These are phyloP conservation scores for Agapornis canus DNA, from an alignment of 2,797 vertebrate species.

Conservation along the genomic window DNA sequence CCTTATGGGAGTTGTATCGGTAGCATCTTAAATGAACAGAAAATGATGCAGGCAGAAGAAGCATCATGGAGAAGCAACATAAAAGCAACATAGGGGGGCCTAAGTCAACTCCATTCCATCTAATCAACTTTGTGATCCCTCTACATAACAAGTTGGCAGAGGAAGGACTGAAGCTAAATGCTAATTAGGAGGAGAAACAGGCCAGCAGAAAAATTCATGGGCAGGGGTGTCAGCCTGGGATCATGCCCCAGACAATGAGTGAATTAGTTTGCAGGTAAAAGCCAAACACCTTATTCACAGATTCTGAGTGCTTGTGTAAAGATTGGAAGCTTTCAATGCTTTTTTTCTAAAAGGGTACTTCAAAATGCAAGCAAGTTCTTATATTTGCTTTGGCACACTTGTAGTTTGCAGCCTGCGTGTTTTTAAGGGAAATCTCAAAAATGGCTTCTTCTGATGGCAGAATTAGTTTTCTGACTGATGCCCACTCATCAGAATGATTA, in stretches of 20 bases:
- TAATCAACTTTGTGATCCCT: slow-evolving; percentile 7
- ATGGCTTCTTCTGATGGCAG: neutral
- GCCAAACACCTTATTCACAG: neutral
- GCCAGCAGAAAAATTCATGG: neutral
- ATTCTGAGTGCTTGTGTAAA: neutral
- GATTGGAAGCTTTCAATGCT: neutral
- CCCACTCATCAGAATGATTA: slow-evolving; percentile 45
- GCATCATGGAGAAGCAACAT: neutral
- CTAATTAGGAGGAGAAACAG: slow-evolving; percentile 21
- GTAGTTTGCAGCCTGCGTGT: neutral
- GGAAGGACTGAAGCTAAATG: neutral
- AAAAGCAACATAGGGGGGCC: neutral
- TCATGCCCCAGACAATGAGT: neutral
- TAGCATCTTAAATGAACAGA: neutral
- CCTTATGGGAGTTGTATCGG: neutral
- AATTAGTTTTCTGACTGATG: neutral
- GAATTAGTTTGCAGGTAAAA: neutral
- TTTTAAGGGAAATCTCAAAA: slow-evolving; percentile 20
- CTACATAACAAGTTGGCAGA: neutral
- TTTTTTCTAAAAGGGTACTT: neutral
- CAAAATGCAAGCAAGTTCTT: neutral
- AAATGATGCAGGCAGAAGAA: neutral
- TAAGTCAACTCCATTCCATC: neutral
- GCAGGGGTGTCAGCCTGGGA: neutral
- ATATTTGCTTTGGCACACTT: neutral